Percentiles rank a stretch among this genome's conserved stretches.
These are phyloP conservation scores for Sphyrna mokarran DNA, from an alignment of 2,113 vertebrate genomes.

Conservation along the genomic window DNA sequence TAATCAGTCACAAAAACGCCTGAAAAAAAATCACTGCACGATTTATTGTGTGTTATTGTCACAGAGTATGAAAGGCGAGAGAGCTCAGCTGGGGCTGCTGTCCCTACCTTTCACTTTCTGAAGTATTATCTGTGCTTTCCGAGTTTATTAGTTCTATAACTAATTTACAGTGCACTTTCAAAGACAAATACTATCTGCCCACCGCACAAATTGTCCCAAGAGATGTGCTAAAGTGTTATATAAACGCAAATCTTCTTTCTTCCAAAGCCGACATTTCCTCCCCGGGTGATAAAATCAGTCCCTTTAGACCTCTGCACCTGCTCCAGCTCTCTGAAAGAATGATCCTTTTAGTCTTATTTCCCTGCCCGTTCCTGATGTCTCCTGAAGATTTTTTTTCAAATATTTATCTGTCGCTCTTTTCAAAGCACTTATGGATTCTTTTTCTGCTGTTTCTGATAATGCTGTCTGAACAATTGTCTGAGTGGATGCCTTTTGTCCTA, in stretches of 20 bases:
- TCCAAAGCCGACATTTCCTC: neutral
- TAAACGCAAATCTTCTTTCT: neutral
- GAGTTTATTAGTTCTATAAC: constrained; percentile 6
- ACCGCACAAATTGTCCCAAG: neutral
- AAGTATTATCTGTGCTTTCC: neutral
- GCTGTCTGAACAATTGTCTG: neutral
- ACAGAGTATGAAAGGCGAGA: neutral
- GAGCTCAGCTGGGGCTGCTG: neutral
- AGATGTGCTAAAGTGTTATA: neutral
- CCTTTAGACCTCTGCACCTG: neutral
- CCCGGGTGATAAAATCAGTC: neutral
- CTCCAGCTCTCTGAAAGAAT: neutral
- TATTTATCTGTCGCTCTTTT: neutral
- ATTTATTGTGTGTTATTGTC: neutral
- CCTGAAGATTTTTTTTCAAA: neutral
- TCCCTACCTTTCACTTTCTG: neutral
- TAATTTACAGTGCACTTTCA: neutral
- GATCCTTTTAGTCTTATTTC: neutral
- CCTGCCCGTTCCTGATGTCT: neutral
- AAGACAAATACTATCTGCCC: neutral
- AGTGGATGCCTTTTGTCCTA: neutral
- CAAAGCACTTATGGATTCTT: neutral
- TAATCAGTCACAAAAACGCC: constrained; percentile 1
- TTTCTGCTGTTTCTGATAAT: neutral
- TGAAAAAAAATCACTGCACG: neutral